Evolutionary conservation across 35 echinoderm and acorn worm genomes (phyloP).

Genomic region (Apostichopus japonicus): DNA sequence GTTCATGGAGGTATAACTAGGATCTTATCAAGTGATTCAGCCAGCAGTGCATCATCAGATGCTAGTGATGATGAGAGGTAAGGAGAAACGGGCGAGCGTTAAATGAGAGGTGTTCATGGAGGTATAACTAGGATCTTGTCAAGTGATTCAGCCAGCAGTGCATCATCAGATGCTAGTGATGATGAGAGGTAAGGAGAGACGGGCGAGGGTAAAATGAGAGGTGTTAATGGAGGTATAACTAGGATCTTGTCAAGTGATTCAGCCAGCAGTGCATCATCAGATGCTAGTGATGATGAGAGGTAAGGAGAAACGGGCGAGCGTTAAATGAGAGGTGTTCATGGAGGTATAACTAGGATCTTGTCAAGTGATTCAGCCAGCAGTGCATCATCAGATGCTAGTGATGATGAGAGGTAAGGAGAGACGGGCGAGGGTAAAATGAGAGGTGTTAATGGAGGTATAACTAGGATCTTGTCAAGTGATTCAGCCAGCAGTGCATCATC

Average conservation of each 20-base stretch:
- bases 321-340: no score
- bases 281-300: conserved; percentile 47
- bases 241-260: conserved; percentile 22
- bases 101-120: no score
- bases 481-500: conserved; percentile 44
- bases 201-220: no score
- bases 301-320: background rate
- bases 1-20: no score
- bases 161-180: conserved; percentile 40
- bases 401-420: conserved; percentile 48
- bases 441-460: no score
- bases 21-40: conserved; percentile 32
- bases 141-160: conserved; percentile 40
- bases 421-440: background rate
- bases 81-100: background rate
- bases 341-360: no score
- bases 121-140: background rate
- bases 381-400: conserved; percentile 33
- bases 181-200: conserved; percentile 29
- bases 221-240: no score
- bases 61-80: conserved; percentile 54
- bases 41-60: conserved; percentile 32
- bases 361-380: conserved; percentile 52
- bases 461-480: conserved; percentile 16
- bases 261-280: conserved; percentile 36